Evolutionary conservation across 1,140 invertebrate genomes (phyloP), one percentile per base, ranked within the genome.

Genomic region (Bilobella aurantiaca): DNA sequence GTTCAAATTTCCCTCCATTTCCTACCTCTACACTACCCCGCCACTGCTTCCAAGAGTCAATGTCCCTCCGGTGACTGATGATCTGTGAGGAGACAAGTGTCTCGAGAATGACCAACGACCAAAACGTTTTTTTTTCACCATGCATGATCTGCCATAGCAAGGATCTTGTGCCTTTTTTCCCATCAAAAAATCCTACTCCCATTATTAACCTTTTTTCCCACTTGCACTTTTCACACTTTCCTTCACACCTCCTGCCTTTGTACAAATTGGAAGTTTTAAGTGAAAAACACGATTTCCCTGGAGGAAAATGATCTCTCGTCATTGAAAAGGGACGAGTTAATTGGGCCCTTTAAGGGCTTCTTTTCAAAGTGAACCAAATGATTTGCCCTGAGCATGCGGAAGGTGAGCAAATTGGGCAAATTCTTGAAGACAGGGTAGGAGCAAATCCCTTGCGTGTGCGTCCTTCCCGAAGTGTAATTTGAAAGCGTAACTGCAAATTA

Each of bases 211-310:
- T 53, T 53, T 53, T 53, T 53, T 18, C 34, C 34, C 8, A 53
- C 49, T 53, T 53, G 12, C 23, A 53, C 49, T 53, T 53, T 53
- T 53, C 49, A 12, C 23, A 53, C 49, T 53, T 53, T 53, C 49
- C 5, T 42, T 42, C n/a, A 12, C 37, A 42, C n/a, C n/a, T n/a
- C n/a, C n/a, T n/a, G n/a, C n/a, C n/a, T n/a, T n/a, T n/a, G n/a
- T n/a, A n/a, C n/a, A n/a, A n/a, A n/a, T n/a, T n/a, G n/a, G n/a
- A n/a, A n/a, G n/a, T n/a, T n/a, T n/a, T n/a, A n/a, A n/a, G 34
- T 42, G 34, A 18, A 42, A 42, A 42, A 42, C 34, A 8, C 34
- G 34, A 12, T 42, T 42, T 42, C 34, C 34, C 34, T 42, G 34
- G 34, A 42, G n/a, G n/a, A n/a, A n/a, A n/a, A n/a, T n/a, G n/a